phyloP scores from a whole-genome alignment of 2,113 vertebrate genomes.

The Leptobrachium ailaonicum region DNA sequence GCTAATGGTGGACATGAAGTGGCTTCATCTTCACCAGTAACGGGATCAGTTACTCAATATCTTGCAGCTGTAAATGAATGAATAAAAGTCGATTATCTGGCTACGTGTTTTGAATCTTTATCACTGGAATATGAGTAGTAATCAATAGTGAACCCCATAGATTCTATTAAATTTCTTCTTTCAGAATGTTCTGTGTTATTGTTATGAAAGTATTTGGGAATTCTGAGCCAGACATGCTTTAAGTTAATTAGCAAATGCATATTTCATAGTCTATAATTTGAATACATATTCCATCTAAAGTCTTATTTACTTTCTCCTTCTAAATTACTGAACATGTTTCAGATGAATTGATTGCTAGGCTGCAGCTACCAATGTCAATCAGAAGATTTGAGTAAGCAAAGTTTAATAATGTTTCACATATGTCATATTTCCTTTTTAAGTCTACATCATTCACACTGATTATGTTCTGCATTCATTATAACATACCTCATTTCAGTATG shows the following conservation, averaged over 20 bases:
- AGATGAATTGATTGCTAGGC: slow-evolving; percentile 28
- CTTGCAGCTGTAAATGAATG: too few species aligned
- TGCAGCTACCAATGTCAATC: slow-evolving; percentile 13
- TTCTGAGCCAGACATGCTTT: slow-evolving; percentile 41
- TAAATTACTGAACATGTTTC: slow-evolving; percentile 35
- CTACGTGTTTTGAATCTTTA: slow-evolving; percentile 18
- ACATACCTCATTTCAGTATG: not conserved
- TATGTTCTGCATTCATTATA: not conserved
- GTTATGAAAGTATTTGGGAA: slow-evolving; percentile 40
- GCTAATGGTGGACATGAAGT: too few species aligned
- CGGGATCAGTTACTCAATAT: too few species aligned
- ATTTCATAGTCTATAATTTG: slow-evolving; percentile 29
- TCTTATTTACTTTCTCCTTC: slow-evolving; percentile 31
- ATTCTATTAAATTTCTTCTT: not conserved
- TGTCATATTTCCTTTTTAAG: not conserved
- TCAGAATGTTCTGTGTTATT: slow-evolving; percentile 28
- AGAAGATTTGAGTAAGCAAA: not conserved
- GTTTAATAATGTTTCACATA: not conserved
- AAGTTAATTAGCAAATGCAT: slow-evolving; percentile 34
- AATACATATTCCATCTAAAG: slow-evolving; percentile 33
- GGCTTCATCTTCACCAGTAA: too few species aligned
- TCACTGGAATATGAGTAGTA: slow-evolving; percentile 2
- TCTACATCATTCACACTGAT: slow-evolving; percentile 1
- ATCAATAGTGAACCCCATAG: slow-evolving; percentile 36
- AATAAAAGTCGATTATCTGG: slow-evolving; percentile 8